Evolutionary conservation across 2,113 vertebrate genomes (phyloP), one percentile per base, ranked within the genome.

Genomic region (Prunella himalayana): DNA sequence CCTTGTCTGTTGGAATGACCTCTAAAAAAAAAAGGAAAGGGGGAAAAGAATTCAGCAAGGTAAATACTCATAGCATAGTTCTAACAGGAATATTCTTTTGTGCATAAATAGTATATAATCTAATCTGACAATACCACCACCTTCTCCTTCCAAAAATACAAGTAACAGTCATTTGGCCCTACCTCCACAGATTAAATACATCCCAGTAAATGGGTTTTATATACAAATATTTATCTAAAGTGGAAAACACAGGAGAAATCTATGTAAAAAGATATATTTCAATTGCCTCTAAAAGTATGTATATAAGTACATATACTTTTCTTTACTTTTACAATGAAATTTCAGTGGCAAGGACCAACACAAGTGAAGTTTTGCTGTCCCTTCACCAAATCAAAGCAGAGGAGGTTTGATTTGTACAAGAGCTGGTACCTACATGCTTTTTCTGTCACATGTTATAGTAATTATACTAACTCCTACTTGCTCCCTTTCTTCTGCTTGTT

Each of bases 1-100:
- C 99, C 94, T 99, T 99, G 97, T 99, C 99, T 41, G 99, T 99
- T 91, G 99, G 98, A 89, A 99, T 98, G 90, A 99, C 98, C 97
- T 99, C 99, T 99, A 63, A 27, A 61, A 82, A 79, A 95, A 66
- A 88, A 7, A 31, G 31, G 25, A 84, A 87, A 2, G 2, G 10
- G 10, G 11, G 0, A 2, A 3, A 11, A n/a, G 13, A 56, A 39
- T 25, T 54, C 30, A 78, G 37, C 20, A 44, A 91, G 33, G 89
- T 28, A 88, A 89, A 75, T 15, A 69, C 8, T 91, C 20, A 59
- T 19, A 30, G 28, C 64, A 63, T 31, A 75, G 20, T 1, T 7
- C 35, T 81, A 72, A 76, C 0, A 0, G 20, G 35, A 83, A 86
- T 75, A 84, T 44, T 86, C 21, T 59, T 66, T 56, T 42, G 33